Base-by-base conservation (phyloP, 2,888 invertebrate genomes). In the Rapana venosa region DNA sequence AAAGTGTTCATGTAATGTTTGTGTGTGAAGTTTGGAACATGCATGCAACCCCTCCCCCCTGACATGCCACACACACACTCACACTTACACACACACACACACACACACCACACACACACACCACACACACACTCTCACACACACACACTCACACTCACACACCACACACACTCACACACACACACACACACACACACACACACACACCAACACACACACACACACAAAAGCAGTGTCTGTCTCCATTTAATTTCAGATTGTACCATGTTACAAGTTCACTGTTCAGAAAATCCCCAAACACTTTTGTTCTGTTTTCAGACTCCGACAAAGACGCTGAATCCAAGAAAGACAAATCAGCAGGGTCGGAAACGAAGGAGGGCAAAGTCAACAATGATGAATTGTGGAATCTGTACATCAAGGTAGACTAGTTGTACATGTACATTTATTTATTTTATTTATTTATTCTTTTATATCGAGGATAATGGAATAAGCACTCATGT, bases 361-460 rank as follows among this genome's bases (percentile, higher is more conserved):
- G 84, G 30, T 26, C 88, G 1, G 56, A 87, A 56, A 85, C 70
- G 6, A 90, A 90, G 70, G 92, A 92, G 32, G 89, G 87, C 58
- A 90, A 92, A 70, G 89, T 94, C 26, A 92, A 93, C n/a, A 90
- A 92, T 81, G 95, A 95, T 84, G 95, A 95, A 88, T 91, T 96
- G 58, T 96, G 95, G 96, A 94, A 95, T 85, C 92, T 96, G 36
- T 96, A 94, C 92, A 89, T 94, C 66, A 94, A 93, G 92, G 95
- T 95, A 88, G 89, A 32, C 77, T 89, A 47, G 47, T 47, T 47
- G 47, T 47, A 47, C 47, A 47, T 47, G 2, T 47, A 47, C 47
- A 47, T 8, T 8, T n/a, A n/a, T n/a, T n/a, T n/a, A n/a, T n/a
- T n/a, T n/a, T n/a, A n/a, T n/a, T n/a, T n/a, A n/a, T n/a, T n/a